Evolutionary conservation across 2,797 vertebrate genomes (phyloP), one percentile per base, ranked within the genome.

Genomic region (Cetoscarus ocellatus): DNA sequence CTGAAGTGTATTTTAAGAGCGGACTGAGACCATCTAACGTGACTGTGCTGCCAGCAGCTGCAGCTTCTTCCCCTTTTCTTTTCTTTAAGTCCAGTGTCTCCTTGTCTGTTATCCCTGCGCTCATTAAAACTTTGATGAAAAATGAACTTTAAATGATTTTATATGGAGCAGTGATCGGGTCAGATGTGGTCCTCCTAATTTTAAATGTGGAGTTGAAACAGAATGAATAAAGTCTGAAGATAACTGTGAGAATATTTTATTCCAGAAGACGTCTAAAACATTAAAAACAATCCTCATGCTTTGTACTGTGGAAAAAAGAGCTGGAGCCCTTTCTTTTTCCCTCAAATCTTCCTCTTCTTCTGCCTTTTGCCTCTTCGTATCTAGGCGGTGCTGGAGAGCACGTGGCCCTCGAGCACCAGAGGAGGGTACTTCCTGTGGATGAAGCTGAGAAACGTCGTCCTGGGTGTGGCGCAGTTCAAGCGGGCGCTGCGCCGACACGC

Each of bases 341-440:
- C 0, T 7, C 5, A 48, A 6, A 27, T 49, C 3, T 59, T 50
- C 18, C 12, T 43, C 50, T 19, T 27, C 19, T 3, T 10, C 17
- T 18, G 12, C 27, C 14, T 40, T 49, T 7, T 44, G 5, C 1
- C 48, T 34, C 39, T 43, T 54, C 7, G 42, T 17, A n/a, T 86
- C 61, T 58, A 99, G 98, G 98, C 98, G 0, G 97, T 99, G 87
- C 86, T 99, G 90, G 98, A 99, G 93, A 99, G 97, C 78, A 99
- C 97, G 6, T 99, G 98, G 98, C 98, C 98, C 61, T 98, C 98
- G 52, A 96, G 96, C 88, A 99, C 97, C 81, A 95, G 95, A 90
- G 97, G 97, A 81, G 98, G 97, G 45, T 98, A 97, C 90, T 98
- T 98, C 92, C 93, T 99, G 50, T 99, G 98, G 98, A 98, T 97